These are phyloP conservation scores for Chunga burmeisteri DNA, from an alignment of 2,113 vertebrate species.

Conservation along the genomic window DNA sequence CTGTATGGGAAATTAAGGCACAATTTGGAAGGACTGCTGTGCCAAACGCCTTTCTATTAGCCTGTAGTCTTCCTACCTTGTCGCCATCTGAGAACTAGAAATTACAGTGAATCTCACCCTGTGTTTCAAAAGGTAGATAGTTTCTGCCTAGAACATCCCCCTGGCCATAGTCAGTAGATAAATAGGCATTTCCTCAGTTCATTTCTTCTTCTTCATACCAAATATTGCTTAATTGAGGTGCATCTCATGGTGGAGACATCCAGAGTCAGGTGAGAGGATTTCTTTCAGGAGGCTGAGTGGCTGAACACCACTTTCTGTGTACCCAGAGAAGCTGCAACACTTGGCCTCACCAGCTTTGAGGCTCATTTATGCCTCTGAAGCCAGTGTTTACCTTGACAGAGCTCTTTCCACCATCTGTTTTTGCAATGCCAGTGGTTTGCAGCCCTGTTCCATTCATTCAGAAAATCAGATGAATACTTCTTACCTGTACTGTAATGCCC, in stretches of 20 bases:
- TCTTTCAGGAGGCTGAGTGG: neutral
- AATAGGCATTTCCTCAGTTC: neutral
- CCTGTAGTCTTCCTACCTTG: neutral
- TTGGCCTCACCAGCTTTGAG: rapidly evolving
- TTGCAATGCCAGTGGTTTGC: neutral
- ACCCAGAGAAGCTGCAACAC: neutral
- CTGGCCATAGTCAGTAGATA: neutral
- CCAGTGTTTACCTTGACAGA: neutral
- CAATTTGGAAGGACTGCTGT: neutral
- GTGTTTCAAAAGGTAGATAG: too few species aligned
- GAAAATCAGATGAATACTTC: neutral
- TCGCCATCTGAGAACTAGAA: neutral
- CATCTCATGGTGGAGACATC: neutral
- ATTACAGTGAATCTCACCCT: too few species aligned
- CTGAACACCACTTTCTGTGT: neutral
- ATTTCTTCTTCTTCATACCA: neutral
- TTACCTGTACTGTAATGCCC: neutral
- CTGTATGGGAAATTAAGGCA: neutral
- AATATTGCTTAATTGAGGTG: neutral
- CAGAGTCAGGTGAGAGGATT: neutral
- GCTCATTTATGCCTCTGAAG: neutral
- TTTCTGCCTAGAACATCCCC: neutral
- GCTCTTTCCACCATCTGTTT: neutral
- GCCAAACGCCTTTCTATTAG: neutral
- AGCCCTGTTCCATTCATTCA: neutral